Conservation (phyloP, 2,888 invertebrate species). For the Lasioglossum vierecki region DNA sequence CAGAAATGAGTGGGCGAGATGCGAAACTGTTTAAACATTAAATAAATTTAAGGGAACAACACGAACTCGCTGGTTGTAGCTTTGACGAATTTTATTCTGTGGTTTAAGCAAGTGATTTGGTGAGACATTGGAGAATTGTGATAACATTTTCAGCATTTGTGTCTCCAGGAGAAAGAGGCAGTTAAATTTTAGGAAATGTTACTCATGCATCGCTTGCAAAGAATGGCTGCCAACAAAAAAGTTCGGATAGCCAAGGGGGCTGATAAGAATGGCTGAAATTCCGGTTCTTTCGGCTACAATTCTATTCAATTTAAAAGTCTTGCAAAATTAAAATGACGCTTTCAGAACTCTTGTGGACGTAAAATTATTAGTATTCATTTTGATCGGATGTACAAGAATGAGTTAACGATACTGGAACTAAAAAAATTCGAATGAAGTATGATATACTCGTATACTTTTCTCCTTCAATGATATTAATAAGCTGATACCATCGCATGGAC, state of each 20-base stretch:
- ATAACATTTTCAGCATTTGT: background rate
- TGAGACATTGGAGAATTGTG: background rate
- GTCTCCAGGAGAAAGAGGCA: background rate
- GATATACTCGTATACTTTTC: too few relatives aligned
- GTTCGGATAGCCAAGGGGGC: background rate
- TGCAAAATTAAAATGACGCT: background rate
- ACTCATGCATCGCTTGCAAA: background rate
- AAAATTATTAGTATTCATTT: background rate
- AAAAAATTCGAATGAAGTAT: too few relatives aligned
- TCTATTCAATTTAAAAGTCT: background rate
- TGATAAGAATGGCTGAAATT: background rate
- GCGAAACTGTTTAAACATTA: background rate
- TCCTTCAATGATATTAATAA: background rate
- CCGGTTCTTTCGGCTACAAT: background rate
- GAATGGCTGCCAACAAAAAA: background rate
- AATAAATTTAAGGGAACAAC: background rate
- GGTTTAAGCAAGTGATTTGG: background rate
- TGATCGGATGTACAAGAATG: background rate
- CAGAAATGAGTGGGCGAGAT: background rate
- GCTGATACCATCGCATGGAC: background rate
- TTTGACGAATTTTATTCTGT: background rate
- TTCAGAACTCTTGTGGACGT: background rate
- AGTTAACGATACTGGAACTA: background rate
- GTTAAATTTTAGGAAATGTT: background rate
- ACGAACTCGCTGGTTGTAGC: too few relatives aligned